Conservation (phyloP, 2,888 invertebrate genomes). For the Mongoloraphidia duomilia region DNA sequence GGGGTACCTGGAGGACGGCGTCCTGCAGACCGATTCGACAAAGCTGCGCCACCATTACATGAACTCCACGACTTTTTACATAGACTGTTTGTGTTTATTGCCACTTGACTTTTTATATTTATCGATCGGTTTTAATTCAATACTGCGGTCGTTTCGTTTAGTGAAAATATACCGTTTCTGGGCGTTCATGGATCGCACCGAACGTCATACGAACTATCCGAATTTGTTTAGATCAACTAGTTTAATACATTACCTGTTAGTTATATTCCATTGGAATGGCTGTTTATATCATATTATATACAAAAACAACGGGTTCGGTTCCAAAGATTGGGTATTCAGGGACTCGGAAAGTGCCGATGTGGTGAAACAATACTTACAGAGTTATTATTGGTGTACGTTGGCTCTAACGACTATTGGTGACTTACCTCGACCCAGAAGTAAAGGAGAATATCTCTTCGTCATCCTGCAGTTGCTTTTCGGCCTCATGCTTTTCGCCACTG, state of each 20-base stretch:
- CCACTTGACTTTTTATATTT: slow-evolving; percentile 96
- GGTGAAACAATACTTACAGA: slow-evolving; percentile 89
- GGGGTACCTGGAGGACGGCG: slow-evolving; percentile 94
- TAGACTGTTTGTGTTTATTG: slow-evolving; percentile 93
- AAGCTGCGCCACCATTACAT: slow-evolving; percentile 93
- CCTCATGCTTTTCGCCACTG: slow-evolving; percentile 86
- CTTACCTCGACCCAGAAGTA: slow-evolving; percentile 78
- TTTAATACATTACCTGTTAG: slow-evolving; percentile 89
- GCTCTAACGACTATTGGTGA: slow-evolving; percentile 93
- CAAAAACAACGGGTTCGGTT: slow-evolving; percentile 89
- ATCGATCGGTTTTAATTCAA: slow-evolving; percentile 93
- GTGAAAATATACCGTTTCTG: slow-evolving; percentile 97
- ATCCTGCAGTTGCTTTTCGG: slow-evolving; percentile 90
- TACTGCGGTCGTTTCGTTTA: slow-evolving; percentile 86
- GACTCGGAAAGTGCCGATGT: slow-evolving; percentile 78
- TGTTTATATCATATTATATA: slow-evolving; percentile 95
- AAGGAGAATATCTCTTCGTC: slow-evolving; percentile 90
- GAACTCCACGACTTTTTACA: slow-evolving; percentile 91
- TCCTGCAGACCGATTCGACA: slow-evolving; percentile 86
- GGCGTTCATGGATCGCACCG: slow-evolving; percentile 97
- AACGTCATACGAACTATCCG: slow-evolving; percentile 96
- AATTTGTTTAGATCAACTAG: slow-evolving; percentile 88
- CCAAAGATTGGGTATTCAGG: slow-evolving; percentile 80
- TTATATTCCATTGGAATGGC: slow-evolving; percentile 99
- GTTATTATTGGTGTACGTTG: slow-evolving; percentile 96